Conservation (phyloP, 2,797 vertebrate genomes). For the Acanthurus tractus region DNA sequence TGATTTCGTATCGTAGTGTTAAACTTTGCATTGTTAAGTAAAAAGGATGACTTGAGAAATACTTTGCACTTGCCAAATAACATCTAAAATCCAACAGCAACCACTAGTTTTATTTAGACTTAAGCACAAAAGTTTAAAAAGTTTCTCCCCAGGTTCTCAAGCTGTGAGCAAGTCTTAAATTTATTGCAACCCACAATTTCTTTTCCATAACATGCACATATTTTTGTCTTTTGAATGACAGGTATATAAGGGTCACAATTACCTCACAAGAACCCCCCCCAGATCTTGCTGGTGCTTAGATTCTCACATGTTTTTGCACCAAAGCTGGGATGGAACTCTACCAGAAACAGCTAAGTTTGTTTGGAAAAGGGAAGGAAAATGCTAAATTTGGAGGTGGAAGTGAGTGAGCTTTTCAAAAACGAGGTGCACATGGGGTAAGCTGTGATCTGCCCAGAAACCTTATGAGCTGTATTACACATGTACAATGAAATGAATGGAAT, state of each 20-base stretch:
- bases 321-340: too few relatives aligned
- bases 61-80: background rate
- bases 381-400: background rate
- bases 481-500: background rate
- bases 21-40: background rate
- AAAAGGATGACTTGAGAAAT: background rate
- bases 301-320: too few relatives aligned
- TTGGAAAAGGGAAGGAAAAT: background rate
- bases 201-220: background rate
- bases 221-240: background rate
- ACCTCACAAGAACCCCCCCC: too few relatives aligned
- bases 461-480: background rate
- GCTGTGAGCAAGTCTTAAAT: background rate
- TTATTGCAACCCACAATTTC: too few relatives aligned
- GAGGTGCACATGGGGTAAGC: too few relatives aligned
- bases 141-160: background rate
- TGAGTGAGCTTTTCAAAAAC: too few relatives aligned
- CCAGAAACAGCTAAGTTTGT: background rate
- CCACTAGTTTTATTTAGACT: background rate
- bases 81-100: background rate
- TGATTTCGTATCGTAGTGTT: background rate
- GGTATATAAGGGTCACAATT: background rate
- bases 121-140: background rate
- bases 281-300: too few relatives aligned
- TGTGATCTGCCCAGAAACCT: too few relatives aligned